Conservation (phyloP, 2,113 vertebrate genomes). For the Emydura subglobosa region DNA sequence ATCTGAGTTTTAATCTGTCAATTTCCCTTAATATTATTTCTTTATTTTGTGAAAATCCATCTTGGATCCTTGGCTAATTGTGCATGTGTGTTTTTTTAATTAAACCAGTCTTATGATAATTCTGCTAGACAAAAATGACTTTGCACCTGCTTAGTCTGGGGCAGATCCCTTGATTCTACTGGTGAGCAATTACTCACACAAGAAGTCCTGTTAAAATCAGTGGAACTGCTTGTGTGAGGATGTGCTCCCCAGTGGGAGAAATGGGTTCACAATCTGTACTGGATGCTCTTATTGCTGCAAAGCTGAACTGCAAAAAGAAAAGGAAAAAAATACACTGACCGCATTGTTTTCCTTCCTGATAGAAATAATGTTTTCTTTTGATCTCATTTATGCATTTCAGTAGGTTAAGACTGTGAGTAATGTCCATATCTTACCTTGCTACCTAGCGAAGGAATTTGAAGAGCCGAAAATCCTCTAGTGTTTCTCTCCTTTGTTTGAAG, state of each 20-base stretch:
- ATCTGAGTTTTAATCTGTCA: neutral
- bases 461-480: slow-evolving; percentile 49
- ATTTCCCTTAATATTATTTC: neutral
- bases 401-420: neutral
- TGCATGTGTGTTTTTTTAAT: neutral
- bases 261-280: neutral
- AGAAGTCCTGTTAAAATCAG: neutral
- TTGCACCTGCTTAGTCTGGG: neutral
- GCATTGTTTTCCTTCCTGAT: neutral
- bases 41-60: neutral
- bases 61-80: neutral
- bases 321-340: neutral
- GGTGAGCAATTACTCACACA: neutral
- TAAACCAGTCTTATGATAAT: neutral
- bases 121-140: neutral
- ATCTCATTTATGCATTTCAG: neutral
- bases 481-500: slow-evolving; percentile 48
- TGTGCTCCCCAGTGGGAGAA: neutral
- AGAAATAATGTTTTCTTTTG: slow-evolving; percentile 6
- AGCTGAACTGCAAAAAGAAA: neutral
- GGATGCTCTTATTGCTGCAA: neutral
- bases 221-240: neutral
- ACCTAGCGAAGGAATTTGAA: slow-evolving; percentile 34
- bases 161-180: neutral
- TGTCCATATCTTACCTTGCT: slow-evolving; percentile 63